These are phyloP conservation scores for Malthinus seriepunctatus DNA, from an alignment of 2,888 invertebrate genomes.

Conservation along the genomic window DNA sequence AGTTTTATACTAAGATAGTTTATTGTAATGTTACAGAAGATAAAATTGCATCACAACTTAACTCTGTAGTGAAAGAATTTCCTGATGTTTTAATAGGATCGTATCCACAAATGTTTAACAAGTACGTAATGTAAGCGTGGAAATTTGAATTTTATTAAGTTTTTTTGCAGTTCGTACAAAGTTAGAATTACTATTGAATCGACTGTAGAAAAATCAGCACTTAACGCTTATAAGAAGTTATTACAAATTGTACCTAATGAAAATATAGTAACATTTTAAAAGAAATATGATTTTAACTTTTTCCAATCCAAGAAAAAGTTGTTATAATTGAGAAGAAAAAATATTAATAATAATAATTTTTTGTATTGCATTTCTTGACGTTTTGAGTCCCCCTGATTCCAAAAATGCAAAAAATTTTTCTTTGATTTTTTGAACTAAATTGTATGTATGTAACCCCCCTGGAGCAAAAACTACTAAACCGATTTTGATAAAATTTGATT, in stretches of 20 bases:
- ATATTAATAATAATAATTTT: too few relatives aligned
- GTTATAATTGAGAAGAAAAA: too few relatives aligned
- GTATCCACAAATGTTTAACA: constrained; percentile 56
- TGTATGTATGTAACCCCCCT: too few relatives aligned
- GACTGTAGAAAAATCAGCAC: constrained; percentile 45
- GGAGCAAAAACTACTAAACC: too few relatives aligned
- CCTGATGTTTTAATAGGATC: constrained; percentile 59
- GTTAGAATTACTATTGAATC: constrained; percentile 59
- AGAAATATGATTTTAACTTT: too few relatives aligned
- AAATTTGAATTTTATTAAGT: neutral
- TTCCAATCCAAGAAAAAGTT: too few relatives aligned
- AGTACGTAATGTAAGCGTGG: constrained; percentile 42
- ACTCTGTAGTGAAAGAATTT: constrained; percentile 53
- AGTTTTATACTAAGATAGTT: constrained; percentile 53
- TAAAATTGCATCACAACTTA: constrained; percentile 52
- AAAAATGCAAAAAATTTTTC: too few relatives aligned
- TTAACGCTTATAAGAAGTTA: constrained; percentile 52
- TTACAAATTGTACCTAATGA: constrained; percentile 45
- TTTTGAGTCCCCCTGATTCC: too few relatives aligned
- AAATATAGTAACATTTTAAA: neutral
- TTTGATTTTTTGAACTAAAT: too few relatives aligned
- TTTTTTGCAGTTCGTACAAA: constrained; percentile 53
- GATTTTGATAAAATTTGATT: too few relatives aligned
- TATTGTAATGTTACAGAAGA: constrained; percentile 57
- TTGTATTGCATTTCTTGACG: too few relatives aligned